Percentiles rank a stretch among this genome's conserved stretches.
Conservation (phyloP, 2,113 vertebrate genomes). For the Corvus hawaiiensis region DNA sequence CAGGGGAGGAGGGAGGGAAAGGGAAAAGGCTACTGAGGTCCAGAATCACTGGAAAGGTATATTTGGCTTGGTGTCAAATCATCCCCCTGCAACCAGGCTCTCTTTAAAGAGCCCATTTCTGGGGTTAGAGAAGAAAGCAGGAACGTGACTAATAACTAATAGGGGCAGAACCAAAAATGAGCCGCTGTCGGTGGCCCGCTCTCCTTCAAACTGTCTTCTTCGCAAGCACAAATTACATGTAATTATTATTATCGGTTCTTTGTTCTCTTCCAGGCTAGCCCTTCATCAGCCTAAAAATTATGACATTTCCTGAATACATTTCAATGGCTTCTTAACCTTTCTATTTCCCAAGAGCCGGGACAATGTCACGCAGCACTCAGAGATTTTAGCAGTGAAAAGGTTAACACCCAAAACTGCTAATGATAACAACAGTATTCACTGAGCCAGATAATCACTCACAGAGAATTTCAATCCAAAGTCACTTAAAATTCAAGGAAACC, state of each 20-base stretch:
- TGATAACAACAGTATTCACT: slow-evolving; percentile 24
- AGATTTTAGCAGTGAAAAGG: slow-evolving; percentile 5
- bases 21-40: neutral
- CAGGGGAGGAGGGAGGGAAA: neutral
- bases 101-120: neutral
- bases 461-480: slow-evolving; percentile 34
- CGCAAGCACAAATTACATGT: neutral
- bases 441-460: slow-evolving; percentile 41
- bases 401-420: slow-evolving; percentile 33
- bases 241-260: slow-evolving; percentile 1
- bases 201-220: neutral
- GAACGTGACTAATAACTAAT: neutral
- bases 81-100: neutral
- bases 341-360: neutral
- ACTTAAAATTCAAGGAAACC: slow-evolving; percentile 36
- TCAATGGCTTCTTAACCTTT: slow-evolving; percentile 33
- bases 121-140: neutral
- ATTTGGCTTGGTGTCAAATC: neutral
- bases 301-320: slow-evolving; percentile 9
- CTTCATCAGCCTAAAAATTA: slow-evolving; percentile 42
- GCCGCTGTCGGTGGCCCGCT: neutral
- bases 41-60: neutral
- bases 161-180: slow-evolving; percentile 4
- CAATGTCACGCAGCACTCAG: neutral
- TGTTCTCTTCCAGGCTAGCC: slow-evolving; percentile 16